These are phyloP conservation scores for Eurosta solidaginis DNA, from an alignment of 1,140 invertebrate species.

Conservation along the genomic window DNA sequence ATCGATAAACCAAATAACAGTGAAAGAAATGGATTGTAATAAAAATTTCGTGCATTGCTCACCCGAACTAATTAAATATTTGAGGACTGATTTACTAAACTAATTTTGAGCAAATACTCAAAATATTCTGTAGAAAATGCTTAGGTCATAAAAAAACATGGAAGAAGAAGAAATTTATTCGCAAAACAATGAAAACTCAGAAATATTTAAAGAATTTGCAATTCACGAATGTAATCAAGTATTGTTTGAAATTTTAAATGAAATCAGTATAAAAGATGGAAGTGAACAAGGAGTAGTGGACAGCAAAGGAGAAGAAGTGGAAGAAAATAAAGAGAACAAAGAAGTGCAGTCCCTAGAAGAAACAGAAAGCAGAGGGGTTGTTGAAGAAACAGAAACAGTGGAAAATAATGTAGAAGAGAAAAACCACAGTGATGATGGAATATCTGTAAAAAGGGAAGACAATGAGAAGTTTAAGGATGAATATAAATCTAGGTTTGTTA, in stretches of 20 bases:
- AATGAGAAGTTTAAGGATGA: no score
- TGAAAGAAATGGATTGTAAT: neutral
- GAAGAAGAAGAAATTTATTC: neutral
- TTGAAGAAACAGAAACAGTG: neutral
- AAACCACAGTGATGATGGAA: neutral
- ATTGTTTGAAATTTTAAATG: neutral
- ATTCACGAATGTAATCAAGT: neutral
- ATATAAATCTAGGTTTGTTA: no score
- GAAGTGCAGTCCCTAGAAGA: neutral
- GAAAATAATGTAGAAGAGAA: neutral
- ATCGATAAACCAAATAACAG: constrained; percentile 7
- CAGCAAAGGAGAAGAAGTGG: neutral
- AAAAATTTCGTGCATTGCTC: neutral
- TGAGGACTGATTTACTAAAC: neutral
- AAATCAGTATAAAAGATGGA: neutral
- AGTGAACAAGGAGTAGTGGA: neutral
- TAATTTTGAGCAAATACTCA: neutral
- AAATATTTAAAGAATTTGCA: neutral
- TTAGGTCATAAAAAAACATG: neutral
- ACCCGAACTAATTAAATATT: neutral
- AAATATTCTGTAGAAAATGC: neutral
- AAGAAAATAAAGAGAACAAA: neutral
- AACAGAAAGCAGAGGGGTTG: neutral
- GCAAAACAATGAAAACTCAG: neutral
- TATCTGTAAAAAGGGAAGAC: neutral